phyloP scores from a whole-genome alignment of 2,797 vertebrate species.

The Cebuella pygmaea region DNA sequence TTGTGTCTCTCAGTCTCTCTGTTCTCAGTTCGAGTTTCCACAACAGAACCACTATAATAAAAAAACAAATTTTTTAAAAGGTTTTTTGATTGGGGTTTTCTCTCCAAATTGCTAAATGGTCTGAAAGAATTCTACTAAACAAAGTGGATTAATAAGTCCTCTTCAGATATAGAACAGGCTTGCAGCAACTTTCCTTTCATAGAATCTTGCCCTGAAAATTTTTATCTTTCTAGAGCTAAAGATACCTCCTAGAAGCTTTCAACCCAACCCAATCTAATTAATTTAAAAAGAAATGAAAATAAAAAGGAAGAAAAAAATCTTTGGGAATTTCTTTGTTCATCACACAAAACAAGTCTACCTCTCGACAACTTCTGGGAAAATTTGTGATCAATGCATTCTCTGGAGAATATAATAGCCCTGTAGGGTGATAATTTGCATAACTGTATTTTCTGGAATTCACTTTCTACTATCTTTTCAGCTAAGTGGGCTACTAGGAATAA shows the following conservation, averaged over 20 bases:
- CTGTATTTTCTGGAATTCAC: not conserved
- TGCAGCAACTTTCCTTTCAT: not conserved
- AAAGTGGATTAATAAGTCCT: not conserved
- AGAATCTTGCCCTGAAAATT: not conserved
- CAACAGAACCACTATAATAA: no score
- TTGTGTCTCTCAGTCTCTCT: no score
- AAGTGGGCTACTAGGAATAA: not conserved
- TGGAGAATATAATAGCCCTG: not conserved
- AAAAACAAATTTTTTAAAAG: no score
- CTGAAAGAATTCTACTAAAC: not conserved
- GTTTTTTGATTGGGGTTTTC: not conserved
- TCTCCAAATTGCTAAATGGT: not conserved
- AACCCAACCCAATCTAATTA: not conserved
- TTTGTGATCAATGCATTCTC: not conserved
- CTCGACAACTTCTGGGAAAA: not conserved
- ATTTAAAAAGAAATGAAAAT: not conserved
- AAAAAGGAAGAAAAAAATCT: not conserved
- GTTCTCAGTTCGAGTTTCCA: no score
- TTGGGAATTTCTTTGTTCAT: not conserved
- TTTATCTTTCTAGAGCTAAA: not conserved
- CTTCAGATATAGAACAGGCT: not conserved
- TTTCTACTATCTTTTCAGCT: not conserved
- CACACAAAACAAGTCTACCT: not conserved
- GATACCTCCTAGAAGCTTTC: not conserved
- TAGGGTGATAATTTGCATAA: not conserved